Conservation (phyloP, 2,888 invertebrate species). For the Micropterix aruncella region DNA sequence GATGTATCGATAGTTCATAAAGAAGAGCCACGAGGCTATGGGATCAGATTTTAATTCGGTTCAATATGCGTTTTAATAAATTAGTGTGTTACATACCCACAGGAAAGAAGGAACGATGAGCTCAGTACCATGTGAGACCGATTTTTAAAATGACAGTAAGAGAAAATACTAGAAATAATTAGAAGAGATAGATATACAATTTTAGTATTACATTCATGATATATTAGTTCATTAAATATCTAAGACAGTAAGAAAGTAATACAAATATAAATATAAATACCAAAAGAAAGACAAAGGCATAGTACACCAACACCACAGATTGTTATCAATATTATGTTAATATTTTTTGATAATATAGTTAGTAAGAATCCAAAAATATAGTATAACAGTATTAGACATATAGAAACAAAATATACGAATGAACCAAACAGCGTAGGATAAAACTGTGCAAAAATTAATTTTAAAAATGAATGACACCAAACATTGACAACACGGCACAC, state of each 20-base stretch:
- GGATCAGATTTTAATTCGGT: too few species aligned
- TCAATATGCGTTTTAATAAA: too few species aligned
- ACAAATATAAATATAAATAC: too few species aligned
- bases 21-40: too few species aligned
- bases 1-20: constrained; percentile 22
- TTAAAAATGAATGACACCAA: constrained; percentile 3
- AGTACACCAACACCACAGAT: constrained; percentile 5
- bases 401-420: constrained; percentile 2
- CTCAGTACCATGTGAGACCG: not conserved
- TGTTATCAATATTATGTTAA: constrained; percentile 1
- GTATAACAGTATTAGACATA: constrained; percentile 5
- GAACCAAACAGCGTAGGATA: constrained; percentile 4
- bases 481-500: not conserved
- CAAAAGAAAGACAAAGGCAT: constrained; percentile 7
- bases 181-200: too few species aligned
- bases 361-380: constrained; percentile 5
- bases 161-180: constrained; percentile 5
- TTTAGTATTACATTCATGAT: too few species aligned
- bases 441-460: constrained; percentile 3
- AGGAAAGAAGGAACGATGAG: constrained; percentile 1
- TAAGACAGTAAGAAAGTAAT: too few species aligned
- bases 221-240: too few species aligned
- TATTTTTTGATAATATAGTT: not conserved
- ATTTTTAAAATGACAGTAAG: constrained; percentile 20
- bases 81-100: too few species aligned